Conservation (phyloP, 1,140 invertebrate species). For the Ostrea edulis region DNA sequence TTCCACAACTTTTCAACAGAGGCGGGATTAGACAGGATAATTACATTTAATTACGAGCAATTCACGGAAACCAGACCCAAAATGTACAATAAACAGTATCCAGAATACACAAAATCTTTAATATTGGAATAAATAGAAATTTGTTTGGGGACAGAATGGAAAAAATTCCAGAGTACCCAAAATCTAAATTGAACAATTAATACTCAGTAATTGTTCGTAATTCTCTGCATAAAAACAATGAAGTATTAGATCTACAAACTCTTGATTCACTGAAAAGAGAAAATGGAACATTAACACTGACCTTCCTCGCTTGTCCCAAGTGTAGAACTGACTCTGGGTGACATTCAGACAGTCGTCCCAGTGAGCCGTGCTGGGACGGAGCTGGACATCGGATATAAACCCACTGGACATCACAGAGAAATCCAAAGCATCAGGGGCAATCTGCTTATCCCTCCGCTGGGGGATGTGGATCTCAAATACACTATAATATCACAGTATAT, state of each 20-base stretch:
- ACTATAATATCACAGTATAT: slow-evolving; percentile 51
- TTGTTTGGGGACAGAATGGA: too few relatives aligned
- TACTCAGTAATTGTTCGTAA: too few relatives aligned
- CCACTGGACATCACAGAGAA: slow-evolving; percentile 4
- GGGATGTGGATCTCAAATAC: slow-evolving; percentile 60
- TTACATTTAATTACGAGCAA: too few relatives aligned
- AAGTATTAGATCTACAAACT: background rate
- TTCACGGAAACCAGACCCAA: too few relatives aligned
- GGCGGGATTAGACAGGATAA: too few relatives aligned
- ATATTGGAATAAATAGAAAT: too few relatives aligned
- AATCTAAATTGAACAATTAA: too few relatives aligned
- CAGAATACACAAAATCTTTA: too few relatives aligned
- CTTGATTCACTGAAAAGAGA: background rate
- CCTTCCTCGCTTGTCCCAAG: slow-evolving; percentile 73
- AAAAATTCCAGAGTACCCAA: too few relatives aligned
- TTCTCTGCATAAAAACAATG: too few relatives aligned
- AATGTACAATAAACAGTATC: too few relatives aligned
- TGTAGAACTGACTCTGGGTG: slow-evolving; percentile 63
- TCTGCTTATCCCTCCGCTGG: background rate
- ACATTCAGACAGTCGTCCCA: slow-evolving; percentile 68
- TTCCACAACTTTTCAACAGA: too few relatives aligned
- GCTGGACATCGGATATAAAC: slow-evolving; percentile 54
- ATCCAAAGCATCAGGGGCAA: background rate
- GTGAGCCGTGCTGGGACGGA: slow-evolving; percentile 51
- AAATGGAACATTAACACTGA: slow-evolving; percentile 35